Base-by-base conservation (phyloP, 2,113 vertebrate genomes). In the Dipodomys spectabilis region DNA sequence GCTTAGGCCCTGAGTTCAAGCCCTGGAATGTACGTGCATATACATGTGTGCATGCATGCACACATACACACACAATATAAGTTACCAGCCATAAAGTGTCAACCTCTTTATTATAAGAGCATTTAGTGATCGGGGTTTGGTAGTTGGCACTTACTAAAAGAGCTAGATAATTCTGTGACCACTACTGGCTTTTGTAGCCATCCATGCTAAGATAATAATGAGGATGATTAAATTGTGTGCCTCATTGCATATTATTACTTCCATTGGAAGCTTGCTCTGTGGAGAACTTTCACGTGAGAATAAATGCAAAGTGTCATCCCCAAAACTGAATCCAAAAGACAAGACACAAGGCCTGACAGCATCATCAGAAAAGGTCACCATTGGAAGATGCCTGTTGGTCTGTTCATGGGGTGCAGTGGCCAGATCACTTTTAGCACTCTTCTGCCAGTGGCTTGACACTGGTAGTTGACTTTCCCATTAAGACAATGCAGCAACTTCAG, bases 201-300 rank as follows among this genome's bases (percentile, higher is more conserved):
- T 62, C 65, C 44, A 10, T 77, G 93, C 25, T 74, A 84, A 82
- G 5, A 82, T 57, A 96, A 96, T 72, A 32, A 96, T 13, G 93
- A 97, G 77, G 62, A 30, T 19, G 85, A 95, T 83, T 45, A 92
- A 71, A 53, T 89, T 94, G 86, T n/a, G 79, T 57, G 8, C 27
- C 82, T 94, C 68, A 91, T 4, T 78, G 28, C 0, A 39, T 22
- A 60, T 28, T 35, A 78, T 71, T 65, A 22, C 20, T 20, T 28
- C 28, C 22, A 75, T 20, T 2, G 27, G 30, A 23, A 8, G 57
- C 75, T 80, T 85, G 16, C 49, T 86, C 35, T 79, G 73, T 23
- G 9, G 68, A 23, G 35, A 90, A 88, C 2, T 45, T 6, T 1
- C 73, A 57, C 6, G 64, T n/a, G 11, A 71, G 53, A n/a, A 65